Evolutionary conservation across 1,140 invertebrate species (phyloP).

Genomic region (Saccostrea glomerata): DNA sequence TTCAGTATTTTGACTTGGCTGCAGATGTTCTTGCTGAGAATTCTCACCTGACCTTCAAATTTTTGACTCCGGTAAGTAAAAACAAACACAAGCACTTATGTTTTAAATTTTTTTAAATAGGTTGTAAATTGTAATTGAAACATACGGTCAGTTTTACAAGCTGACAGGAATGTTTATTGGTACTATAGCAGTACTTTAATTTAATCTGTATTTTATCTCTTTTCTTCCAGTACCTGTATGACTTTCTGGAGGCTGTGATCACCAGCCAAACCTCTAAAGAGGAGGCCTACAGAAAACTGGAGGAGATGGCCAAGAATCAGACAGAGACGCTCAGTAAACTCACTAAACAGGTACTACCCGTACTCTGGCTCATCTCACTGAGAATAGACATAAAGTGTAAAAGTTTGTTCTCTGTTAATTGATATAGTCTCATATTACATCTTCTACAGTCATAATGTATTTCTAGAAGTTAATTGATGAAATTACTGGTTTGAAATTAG

Average conservation of each 20-base stretch:
- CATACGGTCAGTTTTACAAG: too few relatives aligned
- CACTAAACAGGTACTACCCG: constrained; percentile 87
- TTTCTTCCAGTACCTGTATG: constrained; percentile 84
- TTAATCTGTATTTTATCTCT: too few relatives aligned
- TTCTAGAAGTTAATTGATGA: too few relatives aligned
- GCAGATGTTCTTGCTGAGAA: constrained; percentile 99
- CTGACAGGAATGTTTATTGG: too few relatives aligned
- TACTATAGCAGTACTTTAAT: too few relatives aligned
- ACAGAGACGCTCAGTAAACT: constrained; percentile 94
- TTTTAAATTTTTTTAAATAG: too few relatives aligned
- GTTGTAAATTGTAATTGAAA: too few relatives aligned
- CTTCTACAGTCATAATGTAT: too few relatives aligned
- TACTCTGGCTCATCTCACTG: not conserved
- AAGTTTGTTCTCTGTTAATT: not conserved
- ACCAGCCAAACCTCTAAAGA: constrained; percentile 98
- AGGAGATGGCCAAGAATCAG: constrained; percentile 94
- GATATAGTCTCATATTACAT: too few relatives aligned
- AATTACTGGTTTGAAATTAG: not conserved
- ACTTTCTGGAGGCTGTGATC: constrained; percentile 93
- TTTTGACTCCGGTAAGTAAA: constrained; percentile 89
- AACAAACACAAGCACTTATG: too few relatives aligned
- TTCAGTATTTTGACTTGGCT: constrained; percentile 94
- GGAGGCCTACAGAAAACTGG: constrained; percentile 98
- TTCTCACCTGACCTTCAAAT: constrained; percentile 97
- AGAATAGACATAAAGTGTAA: not conserved